phyloP scores from a whole-genome alignment of 2,113 vertebrate species.

The Athene cunicularia region DNA sequence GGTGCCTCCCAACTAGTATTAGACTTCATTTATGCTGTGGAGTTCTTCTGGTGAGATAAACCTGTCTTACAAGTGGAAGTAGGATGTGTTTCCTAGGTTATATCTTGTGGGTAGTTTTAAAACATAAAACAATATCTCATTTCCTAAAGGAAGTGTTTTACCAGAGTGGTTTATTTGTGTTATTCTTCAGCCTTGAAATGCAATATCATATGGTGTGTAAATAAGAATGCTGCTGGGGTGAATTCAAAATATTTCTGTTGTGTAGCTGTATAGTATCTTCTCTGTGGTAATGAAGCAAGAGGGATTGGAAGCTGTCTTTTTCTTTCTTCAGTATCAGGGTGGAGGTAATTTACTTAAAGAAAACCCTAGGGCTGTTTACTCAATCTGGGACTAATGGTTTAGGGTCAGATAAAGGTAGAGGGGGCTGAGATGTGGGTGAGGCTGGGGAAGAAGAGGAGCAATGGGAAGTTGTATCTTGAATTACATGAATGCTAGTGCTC shows the following conservation, averaged over 20 bases:
- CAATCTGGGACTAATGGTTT: background rate
- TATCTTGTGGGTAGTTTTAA: background rate
- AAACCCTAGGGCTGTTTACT: background rate
- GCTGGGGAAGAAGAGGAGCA: background rate
- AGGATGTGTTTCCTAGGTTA: background rate
- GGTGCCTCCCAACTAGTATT: rapidly evolving
- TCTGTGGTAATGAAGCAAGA: background rate
- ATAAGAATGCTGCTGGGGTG: background rate
- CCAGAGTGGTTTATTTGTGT: background rate
- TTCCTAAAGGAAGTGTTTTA: background rate
- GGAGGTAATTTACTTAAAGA: background rate
- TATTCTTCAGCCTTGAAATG: background rate
- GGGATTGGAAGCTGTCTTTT: background rate
- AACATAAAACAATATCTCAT: background rate
- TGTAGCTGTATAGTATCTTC: background rate
- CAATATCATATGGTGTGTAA: rapidly evolving
- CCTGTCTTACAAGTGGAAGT: rapidly evolving
- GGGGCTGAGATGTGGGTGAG: background rate
- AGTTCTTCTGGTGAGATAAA: background rate
- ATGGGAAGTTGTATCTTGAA: background rate
- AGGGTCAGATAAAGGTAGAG: background rate
- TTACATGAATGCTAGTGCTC: background rate
- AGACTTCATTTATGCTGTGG: rapidly evolving
- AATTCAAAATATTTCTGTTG: background rate
- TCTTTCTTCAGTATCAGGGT: background rate